These are phyloP conservation scores for Zenarchopterus dispar DNA, from an alignment of 2,797 vertebrate genomes.

Conservation along the genomic window DNA sequence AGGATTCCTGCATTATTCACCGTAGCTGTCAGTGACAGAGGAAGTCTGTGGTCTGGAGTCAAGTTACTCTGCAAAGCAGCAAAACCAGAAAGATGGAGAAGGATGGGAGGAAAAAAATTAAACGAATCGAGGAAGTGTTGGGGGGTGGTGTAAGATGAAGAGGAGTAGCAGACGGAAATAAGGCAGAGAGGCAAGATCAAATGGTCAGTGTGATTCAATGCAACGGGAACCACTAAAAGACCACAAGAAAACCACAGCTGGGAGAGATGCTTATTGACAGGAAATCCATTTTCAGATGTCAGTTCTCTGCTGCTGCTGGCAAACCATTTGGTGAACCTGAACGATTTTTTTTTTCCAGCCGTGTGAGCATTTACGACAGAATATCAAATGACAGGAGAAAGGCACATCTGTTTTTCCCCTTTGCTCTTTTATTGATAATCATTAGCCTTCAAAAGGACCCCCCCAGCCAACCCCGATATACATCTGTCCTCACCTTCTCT, in stretches of 20 bases:
- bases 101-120: constrained; percentile 47
- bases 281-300: constrained; percentile 51
- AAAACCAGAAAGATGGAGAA: constrained; percentile 28
- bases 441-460: constrained; percentile 60
- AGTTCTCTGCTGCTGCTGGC: constrained; percentile 55
- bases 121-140: constrained; percentile 45
- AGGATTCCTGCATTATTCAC: constrained; percentile 81
- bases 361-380: constrained; percentile 30
- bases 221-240: constrained; percentile 35
- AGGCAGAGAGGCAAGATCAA: constrained; percentile 55
- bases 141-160: constrained; percentile 29
- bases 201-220: constrained; percentile 49
- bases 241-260: constrained; percentile 53
- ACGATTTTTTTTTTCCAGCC: not conserved
- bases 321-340: constrained; percentile 40
- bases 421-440: constrained; percentile 79
- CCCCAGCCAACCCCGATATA: constrained; percentile 56
- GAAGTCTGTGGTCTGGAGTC: constrained; percentile 76
- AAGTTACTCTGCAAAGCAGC: constrained; percentile 55
- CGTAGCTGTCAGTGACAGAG: constrained; percentile 61
- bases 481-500: constrained; percentile 47
- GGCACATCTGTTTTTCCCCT: constrained; percentile 46
- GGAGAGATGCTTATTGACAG: constrained; percentile 45
- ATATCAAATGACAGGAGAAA: constrained; percentile 35
- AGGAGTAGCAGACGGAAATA: constrained; percentile 28